Conservation (phyloP, 1,140 invertebrate species). For the Anastatus disparis region DNA sequence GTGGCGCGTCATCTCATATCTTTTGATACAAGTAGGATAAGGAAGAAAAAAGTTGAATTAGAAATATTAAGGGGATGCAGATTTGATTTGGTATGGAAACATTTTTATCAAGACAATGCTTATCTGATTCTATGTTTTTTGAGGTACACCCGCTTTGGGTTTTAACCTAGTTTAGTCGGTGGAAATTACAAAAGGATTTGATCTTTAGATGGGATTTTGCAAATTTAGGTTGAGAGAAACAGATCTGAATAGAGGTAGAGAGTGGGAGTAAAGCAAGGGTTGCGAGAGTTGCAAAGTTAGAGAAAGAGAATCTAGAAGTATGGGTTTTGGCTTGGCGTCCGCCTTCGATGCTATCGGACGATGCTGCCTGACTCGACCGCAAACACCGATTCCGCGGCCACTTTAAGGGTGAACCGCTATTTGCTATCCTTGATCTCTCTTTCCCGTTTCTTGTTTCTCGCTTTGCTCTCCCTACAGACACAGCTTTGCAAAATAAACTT, state of each 20-base stretch:
- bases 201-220: constrained; percentile 28
- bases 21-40: background rate
- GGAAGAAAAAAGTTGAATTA: background rate
- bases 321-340: constrained; percentile 58
- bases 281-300: constrained; percentile 34
- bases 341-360: constrained; percentile 60
- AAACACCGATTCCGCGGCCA: constrained; percentile 61
- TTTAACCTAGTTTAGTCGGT: constrained; percentile 62
- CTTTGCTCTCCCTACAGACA: background rate
- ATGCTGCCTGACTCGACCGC: too few relatives aligned
- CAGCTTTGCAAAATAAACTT: background rate
- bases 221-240: background rate
- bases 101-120: background rate
- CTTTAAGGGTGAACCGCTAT: constrained; percentile 53
- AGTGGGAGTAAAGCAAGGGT: constrained; percentile 31
- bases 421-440: constrained; percentile 17
- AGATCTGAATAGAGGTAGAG: background rate
- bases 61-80: background rate
- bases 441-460: too few relatives aligned
- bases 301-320: constrained; percentile 42
- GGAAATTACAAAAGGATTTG: constrained; percentile 57
- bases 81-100: background rate
- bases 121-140: background rate
- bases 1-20: too few relatives aligned
- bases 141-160: constrained; percentile 43